Conservation (phyloP, 2,797 vertebrate species). For the Peromyscus eremicus region DNA sequence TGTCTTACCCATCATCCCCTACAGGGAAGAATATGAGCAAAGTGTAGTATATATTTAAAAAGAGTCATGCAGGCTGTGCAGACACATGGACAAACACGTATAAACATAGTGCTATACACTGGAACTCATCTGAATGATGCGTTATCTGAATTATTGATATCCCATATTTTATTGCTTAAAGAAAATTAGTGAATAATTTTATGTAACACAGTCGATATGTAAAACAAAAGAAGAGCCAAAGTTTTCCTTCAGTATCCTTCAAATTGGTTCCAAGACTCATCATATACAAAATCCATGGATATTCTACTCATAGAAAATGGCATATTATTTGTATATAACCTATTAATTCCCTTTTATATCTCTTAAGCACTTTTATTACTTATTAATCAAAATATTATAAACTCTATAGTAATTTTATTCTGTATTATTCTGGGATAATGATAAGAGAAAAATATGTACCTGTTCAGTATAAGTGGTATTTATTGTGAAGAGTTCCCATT, state of each 20-base stretch:
- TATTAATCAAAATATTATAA: neutral
- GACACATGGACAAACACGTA: neutral
- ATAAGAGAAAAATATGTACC: neutral
- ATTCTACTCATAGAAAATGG: neutral
- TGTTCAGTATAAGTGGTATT: neutral
- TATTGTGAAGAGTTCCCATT: neutral
- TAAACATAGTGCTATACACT: neutral
- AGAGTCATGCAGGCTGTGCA: neutral
- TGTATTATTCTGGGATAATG: neutral
- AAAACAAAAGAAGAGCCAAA: neutral
- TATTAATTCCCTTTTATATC: neutral
- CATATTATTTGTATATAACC: neutral
- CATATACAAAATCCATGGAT: neutral
- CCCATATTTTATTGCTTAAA: neutral
- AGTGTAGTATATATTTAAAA: neutral
- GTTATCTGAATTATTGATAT: neutral
- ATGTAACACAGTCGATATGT: neutral
- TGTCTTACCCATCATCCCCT: neutral
- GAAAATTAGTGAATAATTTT: neutral
- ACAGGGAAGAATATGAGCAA: neutral
- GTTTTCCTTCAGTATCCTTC: neutral
- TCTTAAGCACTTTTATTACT: neutral
- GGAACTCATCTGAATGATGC: neutral
- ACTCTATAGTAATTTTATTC: neutral
- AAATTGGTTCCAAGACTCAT: neutral